Evolutionary conservation across 2,888 invertebrate genomes (phyloP).

Genomic region (Stegophylla sp.): DNA sequence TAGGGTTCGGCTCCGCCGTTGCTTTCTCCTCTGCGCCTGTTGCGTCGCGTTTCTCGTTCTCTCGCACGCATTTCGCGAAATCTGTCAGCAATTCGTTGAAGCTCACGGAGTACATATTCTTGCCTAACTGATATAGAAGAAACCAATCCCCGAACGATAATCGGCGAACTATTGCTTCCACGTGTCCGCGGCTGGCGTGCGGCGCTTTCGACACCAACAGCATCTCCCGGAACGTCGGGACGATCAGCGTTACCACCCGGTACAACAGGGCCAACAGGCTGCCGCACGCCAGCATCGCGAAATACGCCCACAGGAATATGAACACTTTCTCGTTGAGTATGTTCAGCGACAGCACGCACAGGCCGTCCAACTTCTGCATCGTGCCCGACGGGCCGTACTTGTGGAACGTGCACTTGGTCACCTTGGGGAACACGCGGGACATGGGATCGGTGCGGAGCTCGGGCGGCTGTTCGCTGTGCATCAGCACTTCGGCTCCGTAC

Average conservation of each 20-base stretch:
- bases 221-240: conserved; percentile 79
- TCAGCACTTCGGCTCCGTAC: conserved; percentile 74
- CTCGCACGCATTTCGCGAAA: conserved; percentile 76
- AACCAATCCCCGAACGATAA: conserved; percentile 96
- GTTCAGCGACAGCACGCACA: conserved; percentile 90
- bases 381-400: conserved; percentile 87
- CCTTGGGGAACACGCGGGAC: conserved; percentile 85
- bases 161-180: conserved; percentile 82
- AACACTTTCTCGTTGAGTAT: conserved; percentile 92
- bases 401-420: conserved; percentile 88
- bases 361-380: conserved; percentile 84
- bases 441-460: conserved; percentile 84
- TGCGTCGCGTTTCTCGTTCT: no score
- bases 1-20: no score
- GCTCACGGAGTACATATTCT: conserved; percentile 90
- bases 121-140: conserved; percentile 87
- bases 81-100: conserved; percentile 86
- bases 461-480: conserved; percentile 79
- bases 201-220: conserved; percentile 83
- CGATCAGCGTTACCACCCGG: conserved; percentile 76
- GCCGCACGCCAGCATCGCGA: conserved; percentile 72
- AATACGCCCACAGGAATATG: conserved; percentile 88
- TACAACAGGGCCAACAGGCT: conserved; percentile 82
- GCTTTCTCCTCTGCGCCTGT: no score
- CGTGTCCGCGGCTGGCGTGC: conserved; percentile 77